Evolutionary conservation across 2,888 invertebrate species (phyloP).

Genomic region (Nasonovia ribisnigri): DNA sequence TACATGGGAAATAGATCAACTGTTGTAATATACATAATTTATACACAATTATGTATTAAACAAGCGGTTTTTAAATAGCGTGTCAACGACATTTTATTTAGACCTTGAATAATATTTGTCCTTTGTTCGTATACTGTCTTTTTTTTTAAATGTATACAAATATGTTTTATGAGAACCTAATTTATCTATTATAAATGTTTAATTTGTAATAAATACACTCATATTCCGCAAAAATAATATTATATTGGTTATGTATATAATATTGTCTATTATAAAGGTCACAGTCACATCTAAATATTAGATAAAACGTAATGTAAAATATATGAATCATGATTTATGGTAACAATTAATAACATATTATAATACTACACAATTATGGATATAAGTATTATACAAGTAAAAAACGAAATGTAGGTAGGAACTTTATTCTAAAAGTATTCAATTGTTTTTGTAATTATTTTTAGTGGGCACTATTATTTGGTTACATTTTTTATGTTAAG

Average conservation of each 20-base stretch:
- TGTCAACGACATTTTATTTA: background rate
- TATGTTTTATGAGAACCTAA: background rate
- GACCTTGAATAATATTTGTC: background rate
- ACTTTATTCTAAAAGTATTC: background rate
- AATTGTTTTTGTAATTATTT: background rate
- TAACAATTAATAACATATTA: background rate
- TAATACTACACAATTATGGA: background rate
- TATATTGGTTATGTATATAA: background rate
- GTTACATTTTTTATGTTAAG: background rate
- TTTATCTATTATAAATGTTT: background rate
- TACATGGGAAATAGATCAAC: slow-evolving; percentile 29
- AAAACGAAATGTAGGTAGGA: background rate
- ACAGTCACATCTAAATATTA: background rate
- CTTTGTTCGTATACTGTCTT: background rate
- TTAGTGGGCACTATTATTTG: background rate
- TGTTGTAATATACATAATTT: background rate
- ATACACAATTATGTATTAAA: background rate
- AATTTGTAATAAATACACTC: background rate
- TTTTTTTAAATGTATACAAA: background rate
- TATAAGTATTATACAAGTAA: background rate
- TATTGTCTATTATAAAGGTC: background rate
- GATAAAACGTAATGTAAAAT: background rate
- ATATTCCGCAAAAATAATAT: background rate
- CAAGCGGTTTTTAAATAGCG: background rate
- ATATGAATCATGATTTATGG: background rate